Evolutionary conservation across 2,797 vertebrate species (phyloP), one percentile per base, ranked within the genome.

Genomic region (Gobionotothen gibberifrons): DNA sequence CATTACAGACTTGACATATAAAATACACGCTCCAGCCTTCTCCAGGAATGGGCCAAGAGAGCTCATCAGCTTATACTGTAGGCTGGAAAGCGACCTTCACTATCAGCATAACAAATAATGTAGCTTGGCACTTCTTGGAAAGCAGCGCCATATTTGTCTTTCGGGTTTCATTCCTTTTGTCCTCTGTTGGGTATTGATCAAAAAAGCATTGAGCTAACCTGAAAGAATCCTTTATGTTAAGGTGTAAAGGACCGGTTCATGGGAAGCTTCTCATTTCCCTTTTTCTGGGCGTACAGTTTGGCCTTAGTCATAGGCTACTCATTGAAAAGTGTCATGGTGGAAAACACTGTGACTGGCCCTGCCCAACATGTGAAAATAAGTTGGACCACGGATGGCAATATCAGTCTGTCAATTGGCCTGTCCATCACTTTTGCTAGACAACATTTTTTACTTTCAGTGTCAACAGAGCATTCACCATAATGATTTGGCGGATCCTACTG

Each of bases 61-160:
- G 54, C 48, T 60, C 13, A 22, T 46, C 60, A 62, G 64, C 56
- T 74, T 48, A 43, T 42, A 36, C 6, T 36, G 32, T 9, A 65
- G 36, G 54, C 83, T 52, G 70, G 62, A 43, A 63, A 68, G 74
- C 70, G 51, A 61, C 71, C 52, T 81, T 72, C 15, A 1, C 60
- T 72, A 57, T 77, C 39, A 53, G 15, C 6, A 60, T 71, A 43
- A 72, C 58, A 82, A 82, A 77, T n/a, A 51, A 43, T 64, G 12
- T 62, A 54, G 32, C 46, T n/a, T 12, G 44, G 46, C 15, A 2
- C 13, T 1, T 0, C 26, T 12, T 53, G n/a, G 29, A 53, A 61
- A 36, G 29, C 57, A 55, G 14, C 26, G 65, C 26, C 42, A 43
- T 49, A 12, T 39, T 51, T 72, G 73, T 81, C 69, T 57, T 66